phyloP scores from a whole-genome alignment of 1,140 invertebrate species.

The Drosophila ogumai region DNA sequence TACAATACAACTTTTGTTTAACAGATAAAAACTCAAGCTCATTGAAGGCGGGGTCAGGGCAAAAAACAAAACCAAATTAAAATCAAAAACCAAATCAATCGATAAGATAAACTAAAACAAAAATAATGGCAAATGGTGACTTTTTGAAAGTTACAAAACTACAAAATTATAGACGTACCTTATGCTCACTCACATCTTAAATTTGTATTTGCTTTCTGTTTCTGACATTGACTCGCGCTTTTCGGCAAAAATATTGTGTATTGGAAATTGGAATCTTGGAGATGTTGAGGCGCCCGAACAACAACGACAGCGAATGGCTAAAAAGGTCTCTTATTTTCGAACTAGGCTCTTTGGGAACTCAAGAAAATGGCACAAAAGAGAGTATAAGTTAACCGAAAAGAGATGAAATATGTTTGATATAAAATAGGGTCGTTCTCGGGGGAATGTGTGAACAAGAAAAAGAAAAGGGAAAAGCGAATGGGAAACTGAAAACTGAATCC shows the following conservation, averaged over 20 bases:
- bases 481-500: slow-evolving; percentile 60
- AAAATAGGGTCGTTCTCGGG: slow-evolving; percentile 1
- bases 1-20: slow-evolving; percentile 11
- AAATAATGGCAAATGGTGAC: slow-evolving; percentile 44
- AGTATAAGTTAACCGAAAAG: slow-evolving; percentile 23
- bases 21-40: slow-evolving; percentile 25
- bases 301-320: slow-evolving; percentile 58
- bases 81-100: slow-evolving; percentile 47
- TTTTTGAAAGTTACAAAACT: slow-evolving; percentile 58
- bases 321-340: slow-evolving; percentile 56
- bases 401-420: background rate
- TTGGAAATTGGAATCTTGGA: slow-evolving; percentile 41
- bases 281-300: slow-evolving; percentile 54
- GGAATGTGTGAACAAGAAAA: slow-evolving; percentile 8
- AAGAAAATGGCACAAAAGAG: slow-evolving; percentile 13
- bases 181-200: slow-evolving; percentile 84
- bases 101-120: slow-evolving; percentile 58
- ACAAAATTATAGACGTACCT: slow-evolving; percentile 77
- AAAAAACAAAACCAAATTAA: slow-evolving; percentile 15
- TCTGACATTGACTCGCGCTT: slow-evolving; percentile 67
- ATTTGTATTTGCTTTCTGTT: slow-evolving; percentile 80
- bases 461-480: slow-evolving; percentile 11
- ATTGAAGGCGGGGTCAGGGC: slow-evolving; percentile 22
- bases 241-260: slow-evolving; percentile 24
- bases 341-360: slow-evolving; percentile 40